These are phyloP conservation scores for Lates calcarifer DNA, from an alignment of 2,113 vertebrate genomes.

Conservation along the genomic window DNA sequence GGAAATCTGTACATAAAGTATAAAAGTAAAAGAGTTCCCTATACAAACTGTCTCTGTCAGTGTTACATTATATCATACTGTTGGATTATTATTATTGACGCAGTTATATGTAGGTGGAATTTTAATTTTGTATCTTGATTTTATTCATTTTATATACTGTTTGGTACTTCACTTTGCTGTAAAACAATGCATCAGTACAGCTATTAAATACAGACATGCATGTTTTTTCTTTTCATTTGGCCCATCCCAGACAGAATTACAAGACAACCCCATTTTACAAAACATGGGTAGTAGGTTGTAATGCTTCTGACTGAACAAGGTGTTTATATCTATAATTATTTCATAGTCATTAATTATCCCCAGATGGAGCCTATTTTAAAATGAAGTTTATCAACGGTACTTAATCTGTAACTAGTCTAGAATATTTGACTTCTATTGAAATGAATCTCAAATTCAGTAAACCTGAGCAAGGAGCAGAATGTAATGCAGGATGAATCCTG, in stretches of 20 bases:
- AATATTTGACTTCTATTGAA: conserved; percentile 9
- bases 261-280: too few relatives aligned
- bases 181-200: not conserved
- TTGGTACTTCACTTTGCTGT: not conserved
- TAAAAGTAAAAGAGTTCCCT: not conserved
- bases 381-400: not conserved
- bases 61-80: not conserved
- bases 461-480: not conserved
- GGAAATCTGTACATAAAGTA: too few relatives aligned
- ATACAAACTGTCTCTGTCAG: not conserved
- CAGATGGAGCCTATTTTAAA: not conserved
- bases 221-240: too few relatives aligned
- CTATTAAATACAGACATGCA: too few relatives aligned
- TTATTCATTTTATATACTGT: not conserved
- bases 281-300: too few relatives aligned
- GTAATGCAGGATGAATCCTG: not conserved
- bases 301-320: not conserved
- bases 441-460: not conserved
- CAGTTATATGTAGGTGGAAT: not conserved
- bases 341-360: not conserved
- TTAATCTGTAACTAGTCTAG: not conserved
- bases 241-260: too few relatives aligned
- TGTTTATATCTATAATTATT: not conserved
- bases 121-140: not conserved
- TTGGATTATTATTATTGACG: not conserved